These are phyloP conservation scores for Scolopax mira DNA, from an alignment of 2,113 vertebrate species.

Conservation along the genomic window DNA sequence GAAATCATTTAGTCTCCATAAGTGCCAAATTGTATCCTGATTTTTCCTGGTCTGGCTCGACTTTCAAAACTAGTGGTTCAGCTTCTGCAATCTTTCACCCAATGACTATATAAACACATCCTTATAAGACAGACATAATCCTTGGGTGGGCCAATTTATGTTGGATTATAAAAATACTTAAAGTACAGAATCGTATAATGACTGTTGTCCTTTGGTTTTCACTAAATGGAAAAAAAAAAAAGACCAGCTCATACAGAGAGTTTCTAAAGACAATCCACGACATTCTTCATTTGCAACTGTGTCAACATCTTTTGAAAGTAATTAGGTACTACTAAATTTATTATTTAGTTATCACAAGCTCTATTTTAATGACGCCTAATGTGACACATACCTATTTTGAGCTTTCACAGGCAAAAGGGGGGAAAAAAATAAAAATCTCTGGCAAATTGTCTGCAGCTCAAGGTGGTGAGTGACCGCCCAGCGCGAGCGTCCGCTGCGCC, in stretches of 20 bases:
- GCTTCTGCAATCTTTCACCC: conserved; percentile 91
- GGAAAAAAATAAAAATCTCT: not conserved
- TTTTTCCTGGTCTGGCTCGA: conserved; percentile 96
- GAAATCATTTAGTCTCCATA: conserved; percentile 99
- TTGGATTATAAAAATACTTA: conserved; percentile 88
- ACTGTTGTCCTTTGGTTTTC: conserved; percentile 80
- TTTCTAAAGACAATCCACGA: not conserved
- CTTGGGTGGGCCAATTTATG: conserved; percentile 86
- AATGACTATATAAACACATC: conserved; percentile 88
- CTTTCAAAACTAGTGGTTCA: conserved; percentile 91
- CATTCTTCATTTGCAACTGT: conserved; percentile 18
- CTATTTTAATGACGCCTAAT: conserved; percentile 29
- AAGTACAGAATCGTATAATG: conserved; percentile 85
- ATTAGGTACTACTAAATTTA: conserved; percentile 48
- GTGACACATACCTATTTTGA: conserved; percentile 5
- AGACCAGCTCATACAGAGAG: not conserved
- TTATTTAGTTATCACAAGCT: conserved; percentile 33
- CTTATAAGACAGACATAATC: conserved; percentile 84
- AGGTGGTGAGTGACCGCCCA: not conserved
- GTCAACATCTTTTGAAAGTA: conserved; percentile 31
- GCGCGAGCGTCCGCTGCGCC: not conserved
- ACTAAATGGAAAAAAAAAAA: conserved; percentile 50
- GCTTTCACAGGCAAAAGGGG: not conserved
- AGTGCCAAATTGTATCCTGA: conserved; percentile 99
- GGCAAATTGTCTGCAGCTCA: not conserved